Conservation (phyloP, 2,888 invertebrate species). For the Blastobasis adustella region DNA sequence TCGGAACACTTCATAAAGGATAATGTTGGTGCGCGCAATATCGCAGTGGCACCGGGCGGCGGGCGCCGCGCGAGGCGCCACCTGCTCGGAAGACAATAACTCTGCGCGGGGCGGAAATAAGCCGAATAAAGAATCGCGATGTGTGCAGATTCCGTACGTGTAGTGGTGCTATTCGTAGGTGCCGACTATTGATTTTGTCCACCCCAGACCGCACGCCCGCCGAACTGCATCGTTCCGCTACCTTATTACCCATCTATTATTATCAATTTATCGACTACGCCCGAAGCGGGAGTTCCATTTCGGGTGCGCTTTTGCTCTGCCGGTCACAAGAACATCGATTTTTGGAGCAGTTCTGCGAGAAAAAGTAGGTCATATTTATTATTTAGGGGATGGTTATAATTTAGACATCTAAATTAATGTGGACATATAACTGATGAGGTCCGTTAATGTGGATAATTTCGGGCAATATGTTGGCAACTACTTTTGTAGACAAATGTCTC, state of each 20-base stretch:
- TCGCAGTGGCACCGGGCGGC: slow-evolving; percentile 9
- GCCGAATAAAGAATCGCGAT: slow-evolving; percentile 60
- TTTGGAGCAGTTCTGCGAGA: too few relatives aligned
- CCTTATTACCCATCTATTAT: slow-evolving; percentile 51
- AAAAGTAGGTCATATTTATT: too few relatives aligned
- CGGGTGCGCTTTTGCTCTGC: slow-evolving; percentile 1
- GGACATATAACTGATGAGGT: too few relatives aligned
- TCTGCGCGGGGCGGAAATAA: slow-evolving; percentile 41
- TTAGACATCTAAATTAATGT: too few relatives aligned
- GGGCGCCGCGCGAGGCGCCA: slow-evolving; percentile 27
- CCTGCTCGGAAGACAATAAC: slow-evolving; percentile 52
- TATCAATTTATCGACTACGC: slow-evolving; percentile 52
- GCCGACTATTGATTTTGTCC: slow-evolving; percentile 72
- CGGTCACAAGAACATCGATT: slow-evolving; percentile 6
- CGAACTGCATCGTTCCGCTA: slow-evolving; percentile 47
- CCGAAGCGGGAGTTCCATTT: slow-evolving; percentile 23
- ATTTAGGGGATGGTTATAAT: too few relatives aligned
- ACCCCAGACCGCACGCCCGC: slow-evolving; percentile 58
- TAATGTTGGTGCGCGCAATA: slow-evolving; percentile 7
- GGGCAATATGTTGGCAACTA: too few relatives aligned
- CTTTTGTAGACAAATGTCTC: too few relatives aligned
- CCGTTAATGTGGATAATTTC: too few relatives aligned
- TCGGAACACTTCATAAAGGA: slow-evolving; percentile 11
- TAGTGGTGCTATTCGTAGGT: slow-evolving; percentile 60
- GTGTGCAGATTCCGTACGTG: slow-evolving; percentile 59